These are phyloP conservation scores for Xiphophorus hellerii DNA, from an alignment of 2,113 vertebrate genomes.

Conservation along the genomic window DNA sequence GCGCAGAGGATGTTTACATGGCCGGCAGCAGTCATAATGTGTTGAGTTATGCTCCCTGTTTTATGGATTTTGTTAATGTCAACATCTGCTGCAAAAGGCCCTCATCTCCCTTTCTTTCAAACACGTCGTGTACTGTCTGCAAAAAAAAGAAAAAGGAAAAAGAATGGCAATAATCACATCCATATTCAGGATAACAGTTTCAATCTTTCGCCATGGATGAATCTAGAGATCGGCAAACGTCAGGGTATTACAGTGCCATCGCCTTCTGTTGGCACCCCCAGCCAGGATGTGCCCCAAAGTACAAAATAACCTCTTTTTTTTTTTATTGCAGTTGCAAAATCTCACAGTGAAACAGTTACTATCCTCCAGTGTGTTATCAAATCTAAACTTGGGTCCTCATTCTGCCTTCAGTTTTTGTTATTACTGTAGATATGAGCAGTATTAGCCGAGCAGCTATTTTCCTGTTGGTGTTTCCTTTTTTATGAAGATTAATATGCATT, in stretches of 20 bases:
- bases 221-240: not conserved
- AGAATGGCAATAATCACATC: slow-evolving; percentile 20
- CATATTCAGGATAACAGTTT: slow-evolving; percentile 9
- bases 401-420: too few species aligned
- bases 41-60: slow-evolving; percentile 49
- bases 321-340: not conserved
- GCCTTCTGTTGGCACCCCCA: not conserved
- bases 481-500: too few species aligned
- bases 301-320: not conserved
- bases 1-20: slow-evolving; percentile 70
- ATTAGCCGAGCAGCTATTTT: too few species aligned
- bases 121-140: slow-evolving; percentile 12
- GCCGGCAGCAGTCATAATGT: slow-evolving; percentile 60
- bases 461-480: too few species aligned
- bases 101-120: slow-evolving; percentile 8
- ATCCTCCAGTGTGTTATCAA: too few species aligned
- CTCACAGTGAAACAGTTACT: too few species aligned
- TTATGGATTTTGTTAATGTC: slow-evolving; percentile 53
- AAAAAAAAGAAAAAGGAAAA: slow-evolving; percentile 1
- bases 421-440: too few species aligned
- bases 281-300: not conserved
- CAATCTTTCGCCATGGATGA: not conserved
- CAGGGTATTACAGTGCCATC: not conserved
- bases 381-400: too few species aligned
- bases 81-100: slow-evolving; percentile 12